phyloP scores from a whole-genome alignment of 1,140 invertebrate species.

The Carcinoscorpius rotundicauda region DNA sequence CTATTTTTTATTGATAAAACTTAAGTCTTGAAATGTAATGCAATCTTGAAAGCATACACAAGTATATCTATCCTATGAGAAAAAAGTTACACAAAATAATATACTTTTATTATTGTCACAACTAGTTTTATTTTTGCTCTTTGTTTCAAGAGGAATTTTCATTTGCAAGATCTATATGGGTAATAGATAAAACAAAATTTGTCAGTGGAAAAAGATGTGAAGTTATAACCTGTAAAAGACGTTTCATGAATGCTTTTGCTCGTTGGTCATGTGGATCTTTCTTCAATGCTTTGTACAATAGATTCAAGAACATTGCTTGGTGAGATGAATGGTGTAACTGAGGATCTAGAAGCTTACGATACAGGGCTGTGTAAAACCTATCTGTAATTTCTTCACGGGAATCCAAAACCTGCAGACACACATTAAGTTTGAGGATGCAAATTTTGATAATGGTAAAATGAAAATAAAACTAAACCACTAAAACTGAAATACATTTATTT shows the following conservation, averaged over 20 bases:
- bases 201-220: not conserved
- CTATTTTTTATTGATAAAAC: too few relatives aligned
- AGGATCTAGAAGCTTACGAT: slow-evolving; percentile 68
- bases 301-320: slow-evolving; percentile 69
- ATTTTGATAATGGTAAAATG: not conserved
- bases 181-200: too few relatives aligned
- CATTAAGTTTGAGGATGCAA: not conserved
- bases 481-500: not conserved
- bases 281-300: slow-evolving; percentile 72
- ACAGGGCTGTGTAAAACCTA: slow-evolving; percentile 80
- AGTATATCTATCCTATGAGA: too few relatives aligned
- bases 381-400: slow-evolving; percentile 31
- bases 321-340: slow-evolving; percentile 58
- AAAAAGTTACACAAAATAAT: too few relatives aligned
- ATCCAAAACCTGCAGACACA: slow-evolving; percentile 19
- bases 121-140: too few relatives aligned
- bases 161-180: too few relatives aligned
- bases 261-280: slow-evolving; percentile 57
- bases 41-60: too few relatives aligned
- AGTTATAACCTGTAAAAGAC: slow-evolving; percentile 55
- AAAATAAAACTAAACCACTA: not conserved
- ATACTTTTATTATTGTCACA: too few relatives aligned
- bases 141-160: too few relatives aligned
- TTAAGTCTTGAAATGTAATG: too few relatives aligned
- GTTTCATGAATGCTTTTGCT: slow-evolving; percentile 73